A percentile compares a stretch with the other conserved stretches of the same genome.
Evolutionary conservation across 2,888 invertebrate genomes (phyloP).

Genomic region (Stenolophus ochropezus): DNA sequence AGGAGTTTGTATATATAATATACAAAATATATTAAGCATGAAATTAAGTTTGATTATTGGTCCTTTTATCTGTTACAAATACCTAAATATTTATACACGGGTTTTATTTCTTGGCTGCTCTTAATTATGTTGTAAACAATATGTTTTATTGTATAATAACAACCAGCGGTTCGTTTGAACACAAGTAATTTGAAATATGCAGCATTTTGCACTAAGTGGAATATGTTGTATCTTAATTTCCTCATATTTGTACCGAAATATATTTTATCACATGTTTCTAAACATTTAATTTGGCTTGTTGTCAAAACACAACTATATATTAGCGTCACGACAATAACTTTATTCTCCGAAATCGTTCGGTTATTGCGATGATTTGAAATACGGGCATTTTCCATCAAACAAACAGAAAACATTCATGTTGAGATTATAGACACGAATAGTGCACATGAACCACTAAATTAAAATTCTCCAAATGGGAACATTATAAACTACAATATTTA

Average conservation of each 20-base stretch:
- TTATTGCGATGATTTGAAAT: conserved; percentile 3
- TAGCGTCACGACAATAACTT: background rate
- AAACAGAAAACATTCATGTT: background rate
- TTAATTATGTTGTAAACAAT: background rate
- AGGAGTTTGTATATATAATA: background rate
- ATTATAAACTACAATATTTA: no score
- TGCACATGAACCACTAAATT: background rate
- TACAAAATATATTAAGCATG: background rate
- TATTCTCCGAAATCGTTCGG: background rate
- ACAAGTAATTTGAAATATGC: background rate
- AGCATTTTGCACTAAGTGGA: background rate
- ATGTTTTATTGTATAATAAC: background rate
- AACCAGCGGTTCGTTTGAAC: background rate
- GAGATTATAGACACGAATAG: background rate
- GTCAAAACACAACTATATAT: background rate
- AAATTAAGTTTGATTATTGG: background rate
- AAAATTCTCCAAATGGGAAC: background rate
- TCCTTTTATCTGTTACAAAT: background rate
- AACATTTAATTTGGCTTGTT: background rate
- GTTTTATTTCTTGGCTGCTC: background rate
- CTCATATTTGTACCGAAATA: background rate
- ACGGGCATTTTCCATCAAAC: background rate
- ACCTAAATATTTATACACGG: background rate
- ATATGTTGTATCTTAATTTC: background rate
- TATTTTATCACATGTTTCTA: background rate